phyloP scores from a whole-genome alignment of 2,797 vertebrate genomes.

The Halcyon badia region DNA sequence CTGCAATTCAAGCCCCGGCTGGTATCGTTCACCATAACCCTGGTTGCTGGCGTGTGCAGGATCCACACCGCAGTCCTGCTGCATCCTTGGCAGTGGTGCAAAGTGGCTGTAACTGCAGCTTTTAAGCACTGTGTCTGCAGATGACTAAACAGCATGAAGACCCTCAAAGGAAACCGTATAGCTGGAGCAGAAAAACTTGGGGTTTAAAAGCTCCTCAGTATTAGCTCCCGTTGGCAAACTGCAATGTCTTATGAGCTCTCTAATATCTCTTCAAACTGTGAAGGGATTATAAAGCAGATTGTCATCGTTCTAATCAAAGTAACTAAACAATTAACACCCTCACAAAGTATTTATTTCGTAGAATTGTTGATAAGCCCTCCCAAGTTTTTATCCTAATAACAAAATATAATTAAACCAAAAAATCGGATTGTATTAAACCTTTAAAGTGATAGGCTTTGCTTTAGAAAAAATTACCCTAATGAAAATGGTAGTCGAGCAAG shows the following conservation, averaged over 20 bases:
- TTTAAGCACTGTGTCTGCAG: not conserved
- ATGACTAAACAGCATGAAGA: not conserved
- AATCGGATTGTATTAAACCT: not conserved
- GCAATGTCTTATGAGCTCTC: slow-evolving; percentile 52
- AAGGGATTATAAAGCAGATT: slow-evolving; percentile 45
- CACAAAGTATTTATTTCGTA: not conserved
- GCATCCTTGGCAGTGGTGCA: slow-evolving; percentile 36
- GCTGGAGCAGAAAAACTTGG: slow-evolving; percentile 17
- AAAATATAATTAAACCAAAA: not conserved
- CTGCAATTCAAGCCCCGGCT: not conserved
- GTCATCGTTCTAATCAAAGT: slow-evolving; percentile 65
- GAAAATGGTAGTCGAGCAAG: not conserved
- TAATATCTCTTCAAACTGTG: slow-evolving; percentile 44
- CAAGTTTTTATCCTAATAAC: not conserved
- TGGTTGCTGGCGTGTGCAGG: fast-evolving
- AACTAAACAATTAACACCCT: slow-evolving; percentile 45
- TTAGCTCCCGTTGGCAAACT: slow-evolving; percentile 61
- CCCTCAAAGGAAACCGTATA: not conserved
- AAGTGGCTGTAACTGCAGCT: not conserved
- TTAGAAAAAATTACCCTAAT: not conserved
- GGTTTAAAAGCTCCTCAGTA: slow-evolving; percentile 42
- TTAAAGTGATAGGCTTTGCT: not conserved
- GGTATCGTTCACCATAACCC: fast-evolving
- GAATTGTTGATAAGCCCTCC: not conserved
- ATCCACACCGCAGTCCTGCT: not conserved